Percentiles rank a stretch among this genome's conserved stretches.
phyloP scores from a whole-genome alignment of 2,888 invertebrate species.

The Philonicus albiceps region DNA sequence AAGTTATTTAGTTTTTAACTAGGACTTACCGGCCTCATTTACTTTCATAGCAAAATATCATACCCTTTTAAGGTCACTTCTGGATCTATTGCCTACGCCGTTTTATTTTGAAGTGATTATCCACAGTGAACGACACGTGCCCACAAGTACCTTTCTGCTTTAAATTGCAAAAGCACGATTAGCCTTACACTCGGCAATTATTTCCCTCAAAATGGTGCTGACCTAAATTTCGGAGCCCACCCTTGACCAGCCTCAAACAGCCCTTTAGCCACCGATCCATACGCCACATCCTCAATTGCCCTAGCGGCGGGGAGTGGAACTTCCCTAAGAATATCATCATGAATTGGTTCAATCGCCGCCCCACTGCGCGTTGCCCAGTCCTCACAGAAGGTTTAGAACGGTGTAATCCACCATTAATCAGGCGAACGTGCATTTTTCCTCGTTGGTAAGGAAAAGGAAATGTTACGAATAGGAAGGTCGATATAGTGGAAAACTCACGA shows the following conservation, averaged over 20 bases:
- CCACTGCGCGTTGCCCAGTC: neutral
- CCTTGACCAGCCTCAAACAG: neutral
- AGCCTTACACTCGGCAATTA: neutral
- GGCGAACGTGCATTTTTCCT: slow-evolving; percentile 19
- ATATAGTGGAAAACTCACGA: neutral
- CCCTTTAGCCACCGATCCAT: neutral
- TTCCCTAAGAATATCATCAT: neutral
- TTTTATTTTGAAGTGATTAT: neutral
- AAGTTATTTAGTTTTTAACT: no score
- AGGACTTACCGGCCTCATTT: neutral
- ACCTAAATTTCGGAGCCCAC: neutral
- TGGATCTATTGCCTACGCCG: neutral
- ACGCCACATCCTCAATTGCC: neutral
- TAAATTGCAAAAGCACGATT: neutral
- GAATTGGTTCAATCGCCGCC: neutral
- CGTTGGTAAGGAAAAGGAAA: neutral
- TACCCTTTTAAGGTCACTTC: neutral
- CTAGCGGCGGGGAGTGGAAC: neutral
- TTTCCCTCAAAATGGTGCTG: neutral
- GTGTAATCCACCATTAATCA: slow-evolving; percentile 24
- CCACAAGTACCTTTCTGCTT: neutral
- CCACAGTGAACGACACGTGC: neutral
- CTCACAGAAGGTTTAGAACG: neutral
- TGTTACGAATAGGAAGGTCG: neutral
- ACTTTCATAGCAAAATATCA: neutral